phyloP scores from a whole-genome alignment of 2,888 invertebrate genomes.

The Allolobophora icterica region DNA sequence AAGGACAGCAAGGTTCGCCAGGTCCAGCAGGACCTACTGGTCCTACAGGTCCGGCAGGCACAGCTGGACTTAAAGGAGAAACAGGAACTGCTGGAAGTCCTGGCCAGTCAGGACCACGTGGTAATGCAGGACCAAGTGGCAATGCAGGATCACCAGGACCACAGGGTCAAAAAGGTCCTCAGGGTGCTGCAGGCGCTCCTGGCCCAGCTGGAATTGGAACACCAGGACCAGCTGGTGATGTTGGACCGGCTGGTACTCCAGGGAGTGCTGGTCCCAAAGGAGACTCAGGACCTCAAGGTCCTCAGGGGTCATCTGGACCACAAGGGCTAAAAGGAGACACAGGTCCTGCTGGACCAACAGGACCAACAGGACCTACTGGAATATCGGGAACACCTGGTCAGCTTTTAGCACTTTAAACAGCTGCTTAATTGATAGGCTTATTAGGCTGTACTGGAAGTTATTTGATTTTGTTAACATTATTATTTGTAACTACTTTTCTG shows the following conservation, averaged over 20 bases:
- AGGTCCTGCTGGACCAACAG: conserved; percentile 40
- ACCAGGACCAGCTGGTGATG: conserved; percentile 34
- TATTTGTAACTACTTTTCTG: neutral
- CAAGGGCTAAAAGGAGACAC: conserved; percentile 40
- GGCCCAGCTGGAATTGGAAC: conserved; percentile 30
- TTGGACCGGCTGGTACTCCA: conserved; percentile 38
- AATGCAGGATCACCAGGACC: conserved; percentile 43
- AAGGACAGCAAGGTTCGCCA: conserved; percentile 40
- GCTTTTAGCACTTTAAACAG: neutral
- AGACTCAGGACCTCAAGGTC: conserved; percentile 42
- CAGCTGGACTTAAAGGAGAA: conserved; percentile 42
- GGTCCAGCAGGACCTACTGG: conserved; percentile 42
- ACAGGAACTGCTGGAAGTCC: conserved; percentile 38
- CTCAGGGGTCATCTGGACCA: conserved; percentile 42
- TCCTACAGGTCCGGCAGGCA: conserved; percentile 35
- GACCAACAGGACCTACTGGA: conserved; percentile 44
- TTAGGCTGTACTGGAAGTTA: neutral
- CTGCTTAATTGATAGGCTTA: neutral
- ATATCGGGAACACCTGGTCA: conserved; percentile 42
- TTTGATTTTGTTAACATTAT: neutral
- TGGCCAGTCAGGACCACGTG: conserved; percentile 39
- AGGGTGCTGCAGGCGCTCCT: conserved; percentile 41
- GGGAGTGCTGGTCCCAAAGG: conserved; percentile 45
- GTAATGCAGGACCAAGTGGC: conserved; percentile 35
- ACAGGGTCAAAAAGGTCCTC: conserved; percentile 42